Evolutionary conservation across 1,140 invertebrate genomes (phyloP).

Genomic region (Araneus ventricosus): DNA sequence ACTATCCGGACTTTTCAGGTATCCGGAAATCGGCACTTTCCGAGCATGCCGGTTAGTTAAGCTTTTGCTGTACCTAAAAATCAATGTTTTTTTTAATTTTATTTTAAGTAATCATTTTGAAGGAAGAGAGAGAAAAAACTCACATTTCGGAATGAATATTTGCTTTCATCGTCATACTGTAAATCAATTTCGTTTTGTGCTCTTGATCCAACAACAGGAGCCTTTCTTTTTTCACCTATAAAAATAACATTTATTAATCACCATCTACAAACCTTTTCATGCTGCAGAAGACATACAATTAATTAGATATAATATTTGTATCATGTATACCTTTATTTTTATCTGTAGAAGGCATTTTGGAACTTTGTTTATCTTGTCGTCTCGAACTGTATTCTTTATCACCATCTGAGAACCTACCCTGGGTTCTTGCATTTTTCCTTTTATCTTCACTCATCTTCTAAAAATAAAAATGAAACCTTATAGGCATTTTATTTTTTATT

Average conservation of each 20-base stretch:
- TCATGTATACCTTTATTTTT: background rate
- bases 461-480: background rate
- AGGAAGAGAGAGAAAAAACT: too few species aligned
- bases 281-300: background rate
- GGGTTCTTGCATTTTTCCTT: conserved; percentile 52
- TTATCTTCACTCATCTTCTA: conserved; percentile 49
- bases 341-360: background rate
- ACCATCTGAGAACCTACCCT: conserved; percentile 20
- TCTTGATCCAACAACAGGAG: background rate
- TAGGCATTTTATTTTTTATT: background rate
- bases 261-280: too few species aligned
- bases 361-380: background rate
- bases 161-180: background rate
- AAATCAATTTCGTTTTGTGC: background rate
- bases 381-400: background rate
- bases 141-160: background rate
- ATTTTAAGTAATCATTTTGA: too few species aligned
- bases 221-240: background rate
- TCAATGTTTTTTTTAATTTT: too few species aligned
- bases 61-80: too few species aligned
- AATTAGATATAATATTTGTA: background rate
- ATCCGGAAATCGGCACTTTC: too few species aligned
- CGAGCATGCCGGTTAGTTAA: too few species aligned
- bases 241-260: background rate
- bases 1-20: too few species aligned